Conservation (phyloP, 1,140 invertebrate species). For the Pseudoatta argentina region DNA sequence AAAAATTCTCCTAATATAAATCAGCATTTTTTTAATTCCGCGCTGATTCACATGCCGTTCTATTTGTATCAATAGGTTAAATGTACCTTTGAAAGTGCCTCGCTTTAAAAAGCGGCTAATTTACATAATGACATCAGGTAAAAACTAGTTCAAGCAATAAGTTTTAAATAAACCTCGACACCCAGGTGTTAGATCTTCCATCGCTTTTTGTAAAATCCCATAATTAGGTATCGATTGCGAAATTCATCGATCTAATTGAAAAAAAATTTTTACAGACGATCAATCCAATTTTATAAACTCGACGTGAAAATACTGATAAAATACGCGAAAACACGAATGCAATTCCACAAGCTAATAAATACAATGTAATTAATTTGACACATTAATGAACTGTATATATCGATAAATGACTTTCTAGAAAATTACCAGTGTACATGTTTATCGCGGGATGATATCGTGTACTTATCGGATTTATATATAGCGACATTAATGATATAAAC, state of each 20-base stretch:
- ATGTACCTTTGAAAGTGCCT: slow-evolving; percentile 26
- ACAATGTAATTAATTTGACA: slow-evolving; percentile 31
- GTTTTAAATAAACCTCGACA: slow-evolving; percentile 19
- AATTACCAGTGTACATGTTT: slow-evolving; percentile 22
- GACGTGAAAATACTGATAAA: background rate
- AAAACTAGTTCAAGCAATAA: slow-evolving; percentile 25
- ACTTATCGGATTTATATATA: background rate
- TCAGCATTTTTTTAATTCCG: slow-evolving; percentile 2
- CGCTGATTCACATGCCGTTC: slow-evolving; percentile 34
- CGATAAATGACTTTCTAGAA: slow-evolving; percentile 29
- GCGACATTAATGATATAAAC: slow-evolving; percentile 32
- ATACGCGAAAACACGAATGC: background rate
- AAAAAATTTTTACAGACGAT: slow-evolving; percentile 10
- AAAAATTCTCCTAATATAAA: slow-evolving; percentile 37
- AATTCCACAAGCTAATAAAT: background rate
- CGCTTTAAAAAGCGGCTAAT: slow-evolving; percentile 22
- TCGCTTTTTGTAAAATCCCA: slow-evolving; percentile 18
- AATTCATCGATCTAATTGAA: slow-evolving; percentile 3
- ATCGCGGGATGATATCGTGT: slow-evolving; percentile 18
- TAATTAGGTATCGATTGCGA: background rate
- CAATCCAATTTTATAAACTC: background rate
- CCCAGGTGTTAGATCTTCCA: slow-evolving; percentile 7
- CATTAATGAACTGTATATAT: background rate
- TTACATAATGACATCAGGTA: slow-evolving; percentile 39
- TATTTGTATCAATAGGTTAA: slow-evolving; percentile 20